Evolutionary conservation across 2,113 vertebrate genomes (phyloP).

Genomic region (Coptodon bakossiorum): DNA sequence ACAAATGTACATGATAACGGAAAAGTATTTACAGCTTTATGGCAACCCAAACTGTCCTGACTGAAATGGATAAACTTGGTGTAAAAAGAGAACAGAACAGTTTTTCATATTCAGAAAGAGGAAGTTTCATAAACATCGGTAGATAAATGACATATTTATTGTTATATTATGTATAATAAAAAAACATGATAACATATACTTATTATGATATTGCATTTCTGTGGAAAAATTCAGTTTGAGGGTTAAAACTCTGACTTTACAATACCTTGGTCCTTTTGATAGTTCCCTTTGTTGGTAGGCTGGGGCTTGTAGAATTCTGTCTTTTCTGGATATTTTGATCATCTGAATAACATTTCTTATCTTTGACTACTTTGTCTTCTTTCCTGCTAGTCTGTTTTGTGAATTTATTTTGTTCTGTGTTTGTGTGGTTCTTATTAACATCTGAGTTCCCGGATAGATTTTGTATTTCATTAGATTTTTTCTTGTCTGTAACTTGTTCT

Average conservation of each 20-base stretch:
- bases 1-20: not conserved
- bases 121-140: rapidly evolving
- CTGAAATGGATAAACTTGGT: not conserved
- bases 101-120: not conserved
- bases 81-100: not conserved
- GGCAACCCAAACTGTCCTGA: not conserved
- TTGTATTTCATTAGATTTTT: not conserved
- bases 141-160: not conserved
- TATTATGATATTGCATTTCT: not conserved
- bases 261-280: rapidly evolving
- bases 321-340: not conserved
- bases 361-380: not conserved
- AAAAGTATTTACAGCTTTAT: not conserved
- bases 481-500: not conserved
- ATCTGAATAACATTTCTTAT: not conserved
- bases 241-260: not conserved
- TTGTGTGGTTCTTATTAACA: not conserved
- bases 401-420: rapidly evolving
- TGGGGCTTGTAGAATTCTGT: not conserved
- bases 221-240: not conserved
- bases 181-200: not conserved
- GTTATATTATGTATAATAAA: not conserved
- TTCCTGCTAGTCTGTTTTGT: not conserved
- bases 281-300: not conserved
- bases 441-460: rapidly evolving